Percentiles rank a stretch among this genome's conserved stretches.
Conservation (phyloP, 23 tunicate species). For the Ciona savignyi region DNA sequence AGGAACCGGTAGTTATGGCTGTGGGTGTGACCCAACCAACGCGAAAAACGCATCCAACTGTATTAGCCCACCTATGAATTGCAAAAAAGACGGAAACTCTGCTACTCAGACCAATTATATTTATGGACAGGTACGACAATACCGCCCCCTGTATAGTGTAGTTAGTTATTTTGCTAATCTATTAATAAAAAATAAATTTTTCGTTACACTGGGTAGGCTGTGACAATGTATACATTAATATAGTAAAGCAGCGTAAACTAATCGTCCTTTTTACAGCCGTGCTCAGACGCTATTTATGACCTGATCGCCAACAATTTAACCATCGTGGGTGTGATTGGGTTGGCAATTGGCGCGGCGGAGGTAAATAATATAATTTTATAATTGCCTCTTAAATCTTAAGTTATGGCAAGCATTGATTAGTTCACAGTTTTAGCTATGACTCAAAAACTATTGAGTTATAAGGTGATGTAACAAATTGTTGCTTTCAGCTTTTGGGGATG, state of each 20-base stretch:
- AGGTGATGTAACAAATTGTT: too few species aligned
- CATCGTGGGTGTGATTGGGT: slow-evolving; percentile 27
- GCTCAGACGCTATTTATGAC: slow-evolving; percentile 10
- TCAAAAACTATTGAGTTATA: too few species aligned
- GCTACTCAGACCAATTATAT: background rate
- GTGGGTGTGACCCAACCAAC: slow-evolving; percentile 9
- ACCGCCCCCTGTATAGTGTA: too few species aligned
- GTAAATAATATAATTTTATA: slow-evolving; percentile 1
- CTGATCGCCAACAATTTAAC: slow-evolving; percentile 22
- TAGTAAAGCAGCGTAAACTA: background rate
- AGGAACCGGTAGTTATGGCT: slow-evolving; percentile 9
- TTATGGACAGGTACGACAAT: background rate
- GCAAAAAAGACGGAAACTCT: background rate
- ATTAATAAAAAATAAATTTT: background rate
- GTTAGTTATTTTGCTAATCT: too few species aligned
- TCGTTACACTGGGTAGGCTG: background rate
- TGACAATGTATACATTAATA: background rate
- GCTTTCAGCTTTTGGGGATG: background rate
- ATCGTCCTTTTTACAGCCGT: slow-evolving; percentile 19
- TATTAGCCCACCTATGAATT: background rate
- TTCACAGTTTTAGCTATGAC: too few species aligned
- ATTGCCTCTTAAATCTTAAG: background rate
- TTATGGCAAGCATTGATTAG: too few species aligned
- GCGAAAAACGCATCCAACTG: background rate
- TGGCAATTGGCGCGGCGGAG: slow-evolving; percentile 40